Evolutionary conservation across 2,113 vertebrate species (phyloP).

Genomic region (Passer montanus): DNA sequence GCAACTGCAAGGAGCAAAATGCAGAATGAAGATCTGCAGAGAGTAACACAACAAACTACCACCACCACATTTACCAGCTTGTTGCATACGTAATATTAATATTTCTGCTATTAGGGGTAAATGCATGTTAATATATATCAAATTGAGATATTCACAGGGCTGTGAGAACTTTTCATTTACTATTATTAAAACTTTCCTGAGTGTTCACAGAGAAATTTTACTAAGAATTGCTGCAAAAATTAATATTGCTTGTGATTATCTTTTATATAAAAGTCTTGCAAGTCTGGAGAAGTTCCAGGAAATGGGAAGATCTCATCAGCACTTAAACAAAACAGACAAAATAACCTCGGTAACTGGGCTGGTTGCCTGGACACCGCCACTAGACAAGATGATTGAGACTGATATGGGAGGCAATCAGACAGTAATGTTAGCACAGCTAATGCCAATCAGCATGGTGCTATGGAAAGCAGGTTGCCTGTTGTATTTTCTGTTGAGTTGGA

Average conservation of each 20-base stretch:
- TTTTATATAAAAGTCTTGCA: not conserved
- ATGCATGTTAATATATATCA: not conserved
- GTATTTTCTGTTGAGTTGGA: not conserved
- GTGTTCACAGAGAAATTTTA: not conserved
- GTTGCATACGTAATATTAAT: not conserved
- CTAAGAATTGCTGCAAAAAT: not conserved
- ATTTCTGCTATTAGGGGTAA: not conserved
- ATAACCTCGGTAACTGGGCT: constrained; percentile 16
- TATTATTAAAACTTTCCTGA: not conserved
- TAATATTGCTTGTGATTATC: not conserved
- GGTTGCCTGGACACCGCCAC: constrained; percentile 47
- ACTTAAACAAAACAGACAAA: constrained; percentile 24
- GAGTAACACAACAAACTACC: not conserved
- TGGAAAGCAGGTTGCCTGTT: not conserved
- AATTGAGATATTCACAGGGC: not conserved
- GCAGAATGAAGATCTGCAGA: not conserved
- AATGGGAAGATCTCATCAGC: not conserved
- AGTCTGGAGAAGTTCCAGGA: not conserved
- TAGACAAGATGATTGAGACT: constrained; percentile 11
- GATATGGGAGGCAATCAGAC: constrained; percentile 28
- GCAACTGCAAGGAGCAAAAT: not conserved
- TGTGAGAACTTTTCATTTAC: not conserved
- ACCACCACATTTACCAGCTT: not conserved
- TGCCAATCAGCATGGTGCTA: constrained; percentile 6
- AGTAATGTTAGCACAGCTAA: constrained; percentile 3